phyloP scores from a whole-genome alignment of 2,888 invertebrate genomes.

The Pseudoips prasinana region DNA sequence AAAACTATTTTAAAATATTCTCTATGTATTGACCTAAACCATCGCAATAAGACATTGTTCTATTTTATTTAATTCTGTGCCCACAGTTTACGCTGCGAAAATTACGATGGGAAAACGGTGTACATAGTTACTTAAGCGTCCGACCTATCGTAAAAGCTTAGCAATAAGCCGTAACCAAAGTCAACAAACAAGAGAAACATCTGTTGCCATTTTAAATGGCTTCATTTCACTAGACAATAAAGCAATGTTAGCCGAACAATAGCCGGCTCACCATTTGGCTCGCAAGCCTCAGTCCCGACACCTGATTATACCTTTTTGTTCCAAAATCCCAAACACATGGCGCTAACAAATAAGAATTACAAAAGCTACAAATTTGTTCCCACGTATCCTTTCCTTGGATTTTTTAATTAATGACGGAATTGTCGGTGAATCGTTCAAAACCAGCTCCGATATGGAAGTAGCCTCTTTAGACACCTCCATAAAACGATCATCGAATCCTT shows the following conservation, averaged over 20 bases:
- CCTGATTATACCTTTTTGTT: slow-evolving; percentile 68
- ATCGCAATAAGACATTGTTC: slow-evolving; percentile 55
- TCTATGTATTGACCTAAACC: slow-evolving; percentile 54
- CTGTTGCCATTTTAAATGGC: slow-evolving; percentile 56
- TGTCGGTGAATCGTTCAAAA: slow-evolving; percentile 54
- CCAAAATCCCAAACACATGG: slow-evolving; percentile 63
- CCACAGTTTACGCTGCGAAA: slow-evolving; percentile 26
- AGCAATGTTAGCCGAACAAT: slow-evolving; percentile 61
- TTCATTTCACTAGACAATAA: slow-evolving; percentile 43
- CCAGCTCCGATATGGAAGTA: slow-evolving; percentile 68
- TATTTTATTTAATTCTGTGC: slow-evolving; percentile 41
- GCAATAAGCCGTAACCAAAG: slow-evolving; percentile 45
- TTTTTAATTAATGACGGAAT: slow-evolving; percentile 75
- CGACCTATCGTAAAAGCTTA: slow-evolving; percentile 33
- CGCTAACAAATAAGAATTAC: slow-evolving; percentile 45
- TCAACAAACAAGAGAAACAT: slow-evolving; percentile 52
- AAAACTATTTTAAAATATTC: too few relatives aligned
- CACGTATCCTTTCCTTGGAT: slow-evolving; percentile 66
- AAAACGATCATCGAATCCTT: slow-evolving; percentile 78
- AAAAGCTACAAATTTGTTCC: slow-evolving; percentile 55
- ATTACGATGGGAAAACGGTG: slow-evolving; percentile 36
- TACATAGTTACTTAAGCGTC: slow-evolving; percentile 27
- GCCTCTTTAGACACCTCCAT: slow-evolving; percentile 69
- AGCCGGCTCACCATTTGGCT: slow-evolving; percentile 6
- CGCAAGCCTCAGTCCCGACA: slow-evolving; percentile 28